phyloP scores from a whole-genome alignment of 2,113 vertebrate genomes.

The Rhinopomastus cyanomelas region DNA sequence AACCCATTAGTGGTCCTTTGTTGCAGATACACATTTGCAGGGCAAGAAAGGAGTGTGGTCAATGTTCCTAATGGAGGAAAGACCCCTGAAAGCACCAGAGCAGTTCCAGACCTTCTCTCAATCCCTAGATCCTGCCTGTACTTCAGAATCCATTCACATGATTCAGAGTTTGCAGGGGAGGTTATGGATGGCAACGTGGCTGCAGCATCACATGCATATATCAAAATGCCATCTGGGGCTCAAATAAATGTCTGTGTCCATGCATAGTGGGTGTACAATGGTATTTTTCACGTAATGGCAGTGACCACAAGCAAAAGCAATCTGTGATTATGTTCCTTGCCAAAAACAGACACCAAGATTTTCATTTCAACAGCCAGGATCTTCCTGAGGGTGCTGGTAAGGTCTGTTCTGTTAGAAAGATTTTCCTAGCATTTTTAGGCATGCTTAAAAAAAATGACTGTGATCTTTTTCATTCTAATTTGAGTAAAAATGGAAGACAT shows the following conservation, averaged over 20 bases:
- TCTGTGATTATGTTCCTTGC: background rate
- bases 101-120: background rate
- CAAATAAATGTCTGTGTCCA: background rate
- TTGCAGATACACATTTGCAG: background rate
- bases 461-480: conserved; percentile 39
- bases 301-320: conserved; percentile 25
- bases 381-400: conserved; percentile 10
- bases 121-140: background rate
- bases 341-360: conserved; percentile 5
- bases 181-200: background rate
- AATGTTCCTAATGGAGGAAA: background rate
- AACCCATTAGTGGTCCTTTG: background rate
- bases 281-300: conserved; percentile 6
- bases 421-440: conserved; percentile 22
- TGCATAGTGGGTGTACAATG: background rate
- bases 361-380: background rate
- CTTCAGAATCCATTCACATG: background rate
- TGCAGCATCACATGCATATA: background rate
- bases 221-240: background rate
- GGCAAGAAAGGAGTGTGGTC: background rate
- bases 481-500: conserved; percentile 42
- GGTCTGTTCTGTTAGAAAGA: conserved; percentile 12
- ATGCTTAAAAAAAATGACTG: background rate
- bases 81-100: background rate
- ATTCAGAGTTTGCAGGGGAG: background rate